phyloP scores from a whole-genome alignment of 2,888 invertebrate species.

The Zygogramma bicolorata region DNA sequence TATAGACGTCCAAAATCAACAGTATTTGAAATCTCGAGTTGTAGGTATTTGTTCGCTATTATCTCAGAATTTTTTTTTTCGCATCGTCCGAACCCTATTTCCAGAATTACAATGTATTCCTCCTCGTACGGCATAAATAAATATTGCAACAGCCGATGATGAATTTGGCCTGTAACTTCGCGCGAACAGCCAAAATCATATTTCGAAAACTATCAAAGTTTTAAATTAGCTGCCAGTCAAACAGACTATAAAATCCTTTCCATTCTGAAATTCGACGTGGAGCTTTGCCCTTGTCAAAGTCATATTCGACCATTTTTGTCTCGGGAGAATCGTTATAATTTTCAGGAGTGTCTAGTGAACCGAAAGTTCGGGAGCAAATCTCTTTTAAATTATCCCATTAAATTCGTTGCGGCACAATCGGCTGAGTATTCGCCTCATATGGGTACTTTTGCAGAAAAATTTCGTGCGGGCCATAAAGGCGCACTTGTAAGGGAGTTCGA shows the following conservation, averaged over 20 bases:
- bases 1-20: too few species aligned
- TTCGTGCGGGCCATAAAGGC: too few species aligned
- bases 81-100: too few species aligned
- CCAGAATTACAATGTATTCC: neutral
- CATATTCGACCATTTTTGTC: conserved; percentile 14
- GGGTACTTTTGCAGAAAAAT: too few species aligned
- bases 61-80: too few species aligned
- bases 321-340: conserved; percentile 5
- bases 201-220: conserved; percentile 25
- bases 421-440: too few species aligned
- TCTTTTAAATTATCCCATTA: neutral
- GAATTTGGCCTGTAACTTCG: neutral
- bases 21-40: too few species aligned
- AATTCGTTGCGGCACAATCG: too few species aligned
- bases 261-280: neutral
- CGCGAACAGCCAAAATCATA: conserved; percentile 5
- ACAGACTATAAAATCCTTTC: neutral
- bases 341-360: neutral
- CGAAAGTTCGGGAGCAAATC: neutral
- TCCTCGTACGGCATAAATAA: neutral
- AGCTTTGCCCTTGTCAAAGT: conserved; percentile 14
- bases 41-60: too few species aligned
- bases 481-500: too few species aligned
- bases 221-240: conserved; percentile 27
- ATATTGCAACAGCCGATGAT: conserved; percentile 4